These are phyloP conservation scores for Linnaemya tessellans DNA, from an alignment of 2,888 invertebrate species.

Conservation along the genomic window DNA sequence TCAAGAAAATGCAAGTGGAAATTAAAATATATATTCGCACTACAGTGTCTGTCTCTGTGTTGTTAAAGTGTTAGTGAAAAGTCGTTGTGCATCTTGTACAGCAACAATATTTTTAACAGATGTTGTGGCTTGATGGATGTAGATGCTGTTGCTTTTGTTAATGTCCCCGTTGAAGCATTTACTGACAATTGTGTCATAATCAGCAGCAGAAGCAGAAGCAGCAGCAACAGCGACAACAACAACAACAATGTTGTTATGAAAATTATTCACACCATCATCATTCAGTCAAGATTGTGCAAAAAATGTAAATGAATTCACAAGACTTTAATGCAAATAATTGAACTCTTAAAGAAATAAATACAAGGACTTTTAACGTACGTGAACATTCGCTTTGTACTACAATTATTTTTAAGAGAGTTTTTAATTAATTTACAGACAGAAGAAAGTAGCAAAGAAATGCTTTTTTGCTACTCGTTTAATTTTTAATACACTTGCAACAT, in stretches of 20 bases:
- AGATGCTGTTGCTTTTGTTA: constrained; percentile 7
- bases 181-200: constrained; percentile 51
- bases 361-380: neutral
- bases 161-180: constrained; percentile 7
- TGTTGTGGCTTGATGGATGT: constrained; percentile 15
- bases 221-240: no score
- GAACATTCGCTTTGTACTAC: neutral
- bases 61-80: neutral
- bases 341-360: neutral
- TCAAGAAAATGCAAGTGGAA: constrained; percentile 3
- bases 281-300: constrained; percentile 20
- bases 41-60: neutral
- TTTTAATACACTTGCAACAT: no score
- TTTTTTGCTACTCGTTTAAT: neutral
- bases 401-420: constrained; percentile 5
- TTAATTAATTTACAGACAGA: neutral
- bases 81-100: neutral
- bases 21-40: neutral
- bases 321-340: constrained; percentile 38
- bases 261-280: constrained; percentile 32
- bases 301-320: constrained; percentile 30
- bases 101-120: constrained; percentile 11
- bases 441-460: neutral
- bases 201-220: no score
- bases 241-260: constrained; percentile 20